Evolutionary conservation across 1,140 invertebrate species (phyloP).

Genomic region (Apis mellifera): DNA sequence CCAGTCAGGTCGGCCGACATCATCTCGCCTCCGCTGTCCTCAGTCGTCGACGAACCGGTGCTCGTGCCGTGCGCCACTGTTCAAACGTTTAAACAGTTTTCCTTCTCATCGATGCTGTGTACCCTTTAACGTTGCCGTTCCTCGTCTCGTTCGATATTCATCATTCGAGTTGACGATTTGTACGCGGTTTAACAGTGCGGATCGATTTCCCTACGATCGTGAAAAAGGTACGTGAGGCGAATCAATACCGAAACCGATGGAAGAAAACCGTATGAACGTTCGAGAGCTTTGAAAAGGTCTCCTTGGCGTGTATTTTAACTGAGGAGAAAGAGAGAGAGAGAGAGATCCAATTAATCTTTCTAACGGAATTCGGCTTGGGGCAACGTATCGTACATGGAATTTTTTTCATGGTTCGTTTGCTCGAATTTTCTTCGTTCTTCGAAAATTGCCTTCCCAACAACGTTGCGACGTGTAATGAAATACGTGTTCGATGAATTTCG

Average conservation of each 20-base stretch:
- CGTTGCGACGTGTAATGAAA: neutral
- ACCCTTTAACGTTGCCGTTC: neutral
- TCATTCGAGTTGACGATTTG: neutral
- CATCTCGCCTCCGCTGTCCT: conserved; percentile 37
- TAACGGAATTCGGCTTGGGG: conserved; percentile 15
- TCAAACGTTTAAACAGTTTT: neutral
- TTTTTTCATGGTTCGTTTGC: conserved; percentile 15
- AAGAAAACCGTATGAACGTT: neutral
- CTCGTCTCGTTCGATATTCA: neutral
- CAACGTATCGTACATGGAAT: neutral
- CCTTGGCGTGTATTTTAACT: neutral
- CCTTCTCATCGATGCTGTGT: neutral
- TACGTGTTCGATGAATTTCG: neutral
- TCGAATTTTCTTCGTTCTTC: conserved; percentile 12
- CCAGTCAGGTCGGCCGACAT: conserved; percentile 41
- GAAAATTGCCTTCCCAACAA: conserved; percentile 20
- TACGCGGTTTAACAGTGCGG: neutral
- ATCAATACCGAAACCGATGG: neutral
- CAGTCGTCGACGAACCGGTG: conserved; percentile 54
- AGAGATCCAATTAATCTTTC: conserved; percentile 25
- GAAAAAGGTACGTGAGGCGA: neutral
- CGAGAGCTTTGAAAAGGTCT: conserved; percentile 2
- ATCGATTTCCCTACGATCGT: neutral
- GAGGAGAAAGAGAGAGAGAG: neutral
- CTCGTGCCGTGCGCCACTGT: neutral